Conservation (phyloP, 2,113 vertebrate species). For the Tyto alba region DNA sequence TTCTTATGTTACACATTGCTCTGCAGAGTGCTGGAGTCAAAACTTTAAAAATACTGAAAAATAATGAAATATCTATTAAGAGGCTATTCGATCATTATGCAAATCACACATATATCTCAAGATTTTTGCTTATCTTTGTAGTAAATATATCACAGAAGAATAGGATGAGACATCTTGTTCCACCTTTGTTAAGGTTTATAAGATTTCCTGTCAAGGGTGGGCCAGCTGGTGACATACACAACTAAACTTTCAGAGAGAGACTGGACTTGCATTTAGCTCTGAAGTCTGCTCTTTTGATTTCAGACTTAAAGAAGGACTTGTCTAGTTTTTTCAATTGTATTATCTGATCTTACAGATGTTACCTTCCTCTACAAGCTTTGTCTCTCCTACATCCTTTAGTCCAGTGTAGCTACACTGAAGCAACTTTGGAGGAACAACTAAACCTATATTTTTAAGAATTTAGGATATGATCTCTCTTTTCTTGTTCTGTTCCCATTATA, state of each 20-base stretch:
- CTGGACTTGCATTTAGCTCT: background rate
- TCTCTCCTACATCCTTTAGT: background rate
- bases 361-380: background rate
- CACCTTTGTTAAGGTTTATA: background rate
- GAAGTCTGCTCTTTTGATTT: background rate
- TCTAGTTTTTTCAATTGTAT: background rate
- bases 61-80: background rate
- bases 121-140: background rate
- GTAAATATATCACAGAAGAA: background rate
- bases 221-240: background rate
- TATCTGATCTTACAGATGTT: background rate
- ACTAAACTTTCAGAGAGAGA: background rate
- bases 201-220: background rate
- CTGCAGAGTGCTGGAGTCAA: background rate
- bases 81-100: background rate
- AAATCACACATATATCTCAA: background rate
- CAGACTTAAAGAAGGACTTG: background rate
- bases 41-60: background rate
- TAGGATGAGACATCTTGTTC: background rate
- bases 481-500: background rate
- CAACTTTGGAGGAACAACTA: background rate
- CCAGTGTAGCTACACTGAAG: background rate
- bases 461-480: background rate
- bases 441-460: background rate
- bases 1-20: background rate